Base-by-base conservation (phyloP, 2,797 vertebrate genomes). In the Diplodus sargus region DNA sequence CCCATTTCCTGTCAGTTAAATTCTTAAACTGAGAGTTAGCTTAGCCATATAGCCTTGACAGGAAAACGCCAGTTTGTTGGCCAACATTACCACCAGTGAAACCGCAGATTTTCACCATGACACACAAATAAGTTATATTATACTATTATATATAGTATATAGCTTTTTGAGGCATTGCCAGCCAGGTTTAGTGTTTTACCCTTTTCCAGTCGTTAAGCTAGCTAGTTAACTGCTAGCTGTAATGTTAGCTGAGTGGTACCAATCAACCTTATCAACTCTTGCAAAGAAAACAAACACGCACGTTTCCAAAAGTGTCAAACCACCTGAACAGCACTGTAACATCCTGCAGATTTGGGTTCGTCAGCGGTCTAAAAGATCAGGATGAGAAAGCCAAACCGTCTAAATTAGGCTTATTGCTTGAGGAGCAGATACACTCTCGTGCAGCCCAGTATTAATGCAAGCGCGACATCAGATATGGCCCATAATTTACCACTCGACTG, bases 341-440 rank as follows among this genome's bases (percentile, higher is more conserved):
- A 45, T 49, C 74, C 59, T 34, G 67, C 59, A 8, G 30, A 52
- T 68, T 79, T 43, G 20, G 45, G 56, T 83, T 65, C 25, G 59
- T 72, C 23, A 62, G 25, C 66, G 68, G 45, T 43, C 45, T 60
- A 39, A 6, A 65, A 83, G 63, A 70, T 64, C n/a, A 57, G 6
- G 20, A 70, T 74, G 60, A 78, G 74, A 7, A 83, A 70, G 57
- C 66, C 60, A 68, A 81, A 52, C 68, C 14, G 45, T 90, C 64
- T 85, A 71, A 89, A 89, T 90, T 52, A 85, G 87, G 85, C 83
- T 95, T 96, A 95, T 96, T 95, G 94, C 95, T 95, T 88, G 89
- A 89, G 87, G 89, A 92, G 87, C 85, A 89, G 78, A 79, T 83
- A 51, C 54, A 70, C 80, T 72, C 68, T 77, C 62, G 53, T 84